phyloP scores from a whole-genome alignment of 2,113 vertebrate genomes.

The Ammodramus savannarum region DNA sequence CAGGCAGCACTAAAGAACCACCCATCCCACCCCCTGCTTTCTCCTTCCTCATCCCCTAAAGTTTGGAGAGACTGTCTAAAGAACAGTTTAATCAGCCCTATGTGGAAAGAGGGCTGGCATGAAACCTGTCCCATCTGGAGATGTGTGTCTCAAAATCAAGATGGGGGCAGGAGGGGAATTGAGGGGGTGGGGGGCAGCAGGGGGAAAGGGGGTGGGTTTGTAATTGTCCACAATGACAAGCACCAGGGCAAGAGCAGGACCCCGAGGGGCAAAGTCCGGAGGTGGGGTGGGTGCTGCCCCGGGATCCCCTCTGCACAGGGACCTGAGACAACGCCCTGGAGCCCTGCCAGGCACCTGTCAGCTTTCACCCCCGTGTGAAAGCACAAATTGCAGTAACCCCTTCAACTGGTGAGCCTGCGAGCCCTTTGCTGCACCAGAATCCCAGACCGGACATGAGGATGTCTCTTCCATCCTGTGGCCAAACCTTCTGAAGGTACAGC shows the following conservation, averaged over 20 bases:
- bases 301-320: background rate
- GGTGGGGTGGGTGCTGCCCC: background rate
- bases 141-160: background rate
- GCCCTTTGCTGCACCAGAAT: background rate
- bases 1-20: background rate
- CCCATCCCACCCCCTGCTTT: background rate
- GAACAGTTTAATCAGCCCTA: background rate
- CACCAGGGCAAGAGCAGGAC: no score
- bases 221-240: background rate
- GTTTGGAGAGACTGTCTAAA: background rate
- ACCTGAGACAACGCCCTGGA: background rate
- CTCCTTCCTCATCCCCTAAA: background rate
- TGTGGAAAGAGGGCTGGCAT: background rate
- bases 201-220: background rate
- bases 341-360: background rate
- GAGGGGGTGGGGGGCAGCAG: no score
- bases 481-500: background rate
- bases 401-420: background rate
- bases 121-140: background rate
- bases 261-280: rapidly evolving
- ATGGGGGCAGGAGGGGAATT: rapidly evolving
- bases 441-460: background rate
- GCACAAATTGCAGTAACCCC: background rate
- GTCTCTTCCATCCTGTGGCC: background rate
- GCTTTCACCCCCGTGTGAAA: background rate